phyloP scores from a whole-genome alignment of 2,888 invertebrate genomes.

The Smittia aterrima region DNA sequence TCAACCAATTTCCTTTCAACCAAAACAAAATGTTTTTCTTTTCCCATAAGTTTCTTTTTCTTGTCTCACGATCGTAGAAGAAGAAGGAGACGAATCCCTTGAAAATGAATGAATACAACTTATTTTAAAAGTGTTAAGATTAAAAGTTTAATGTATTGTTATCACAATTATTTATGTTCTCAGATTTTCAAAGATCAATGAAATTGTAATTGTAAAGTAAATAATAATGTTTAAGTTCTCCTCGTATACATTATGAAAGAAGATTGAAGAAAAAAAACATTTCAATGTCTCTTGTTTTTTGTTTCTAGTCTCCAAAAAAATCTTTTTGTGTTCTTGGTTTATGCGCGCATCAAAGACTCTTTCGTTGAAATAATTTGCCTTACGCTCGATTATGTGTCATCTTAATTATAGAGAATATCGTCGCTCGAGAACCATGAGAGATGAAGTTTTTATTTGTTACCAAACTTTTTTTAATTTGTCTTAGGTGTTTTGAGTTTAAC shows the following conservation, averaged over 20 bases:
- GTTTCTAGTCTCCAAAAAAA: constrained; percentile 22
- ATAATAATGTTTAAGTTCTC: constrained; percentile 36
- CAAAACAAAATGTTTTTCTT: neutral
- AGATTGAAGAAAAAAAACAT: constrained; percentile 21
- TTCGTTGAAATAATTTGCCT: no score
- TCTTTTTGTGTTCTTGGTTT: neutral
- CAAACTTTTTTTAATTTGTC: no score
- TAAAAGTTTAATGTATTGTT: constrained; percentile 42
- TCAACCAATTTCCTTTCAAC: neutral
- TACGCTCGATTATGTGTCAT: no score
- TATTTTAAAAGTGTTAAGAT: constrained; percentile 40
- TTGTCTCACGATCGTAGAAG: neutral
- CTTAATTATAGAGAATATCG: no score
- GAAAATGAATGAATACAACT: constrained; percentile 18
- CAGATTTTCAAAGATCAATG: constrained; percentile 31
- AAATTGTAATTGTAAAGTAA: constrained; percentile 35
- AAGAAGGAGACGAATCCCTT: neutral
- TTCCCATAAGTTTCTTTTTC: neutral
- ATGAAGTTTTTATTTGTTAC: constrained; percentile 3
- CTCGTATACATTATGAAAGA: constrained; percentile 21
- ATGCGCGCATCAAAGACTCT: neutral
- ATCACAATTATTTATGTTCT: constrained; percentile 41
- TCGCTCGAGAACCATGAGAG: neutral
- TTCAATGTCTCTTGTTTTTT: constrained; percentile 34
- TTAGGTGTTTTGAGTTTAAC: no score